Percentiles rank a stretch among this genome's conserved stretches.
These are phyloP conservation scores for Eolophus roseicapilla DNA, from an alignment of 2,113 vertebrate genomes.

Conservation along the genomic window DNA sequence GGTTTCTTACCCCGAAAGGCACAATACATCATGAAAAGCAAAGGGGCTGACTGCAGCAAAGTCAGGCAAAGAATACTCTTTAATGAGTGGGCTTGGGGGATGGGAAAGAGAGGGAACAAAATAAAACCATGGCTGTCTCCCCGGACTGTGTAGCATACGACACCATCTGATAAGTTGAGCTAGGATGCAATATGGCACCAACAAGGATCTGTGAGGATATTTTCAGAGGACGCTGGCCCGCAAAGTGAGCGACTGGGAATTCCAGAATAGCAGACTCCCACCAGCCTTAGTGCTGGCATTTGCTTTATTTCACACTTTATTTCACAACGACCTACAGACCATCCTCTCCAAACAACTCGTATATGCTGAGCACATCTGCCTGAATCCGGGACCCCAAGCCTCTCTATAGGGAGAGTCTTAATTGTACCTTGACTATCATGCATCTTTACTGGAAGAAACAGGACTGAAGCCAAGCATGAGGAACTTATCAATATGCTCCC, in stretches of 20 bases:
- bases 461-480: background rate
- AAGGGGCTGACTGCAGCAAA: background rate
- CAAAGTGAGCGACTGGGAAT: background rate
- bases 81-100: fast-evolving
- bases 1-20: background rate
- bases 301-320: slow-evolving; percentile 1
- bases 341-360: background rate
- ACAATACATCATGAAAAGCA: background rate
- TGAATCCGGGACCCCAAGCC: background rate
- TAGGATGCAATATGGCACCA: background rate
- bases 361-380: background rate
- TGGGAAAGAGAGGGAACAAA: background rate
- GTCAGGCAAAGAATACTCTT: background rate
- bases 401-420: background rate
- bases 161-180: background rate
- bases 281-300: background rate
- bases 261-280: slow-evolving; percentile 3
- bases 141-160: background rate
- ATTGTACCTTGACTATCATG: background rate
- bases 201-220: background rate
- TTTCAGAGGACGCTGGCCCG: background rate
- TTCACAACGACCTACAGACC: background rate
- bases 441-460: background rate
- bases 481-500: background rate
- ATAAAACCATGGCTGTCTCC: background rate